Conservation (phyloP, 2,113 vertebrate species). For the Elachura formosa region DNA sequence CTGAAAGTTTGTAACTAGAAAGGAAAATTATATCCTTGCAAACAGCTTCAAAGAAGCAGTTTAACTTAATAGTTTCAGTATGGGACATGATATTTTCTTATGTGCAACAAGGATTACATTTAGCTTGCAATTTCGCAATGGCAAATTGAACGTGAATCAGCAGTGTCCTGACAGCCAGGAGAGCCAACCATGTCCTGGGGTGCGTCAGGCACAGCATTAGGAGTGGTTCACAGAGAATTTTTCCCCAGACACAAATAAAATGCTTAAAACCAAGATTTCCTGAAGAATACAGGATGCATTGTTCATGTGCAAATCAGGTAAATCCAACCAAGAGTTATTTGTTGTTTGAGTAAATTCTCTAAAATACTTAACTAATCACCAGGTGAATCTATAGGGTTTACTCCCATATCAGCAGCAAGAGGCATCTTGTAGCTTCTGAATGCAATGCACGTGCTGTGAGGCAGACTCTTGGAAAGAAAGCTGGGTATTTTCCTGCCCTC, state of each 20-base stretch:
- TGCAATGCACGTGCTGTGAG: neutral
- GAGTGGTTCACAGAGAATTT: neutral
- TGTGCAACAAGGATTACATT: neutral
- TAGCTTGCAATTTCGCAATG: neutral
- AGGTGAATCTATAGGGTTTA: neutral
- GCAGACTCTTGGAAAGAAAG: neutral
- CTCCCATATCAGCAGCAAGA: neutral
- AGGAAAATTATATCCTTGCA: conserved; percentile 76
- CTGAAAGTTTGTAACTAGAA: conserved; percentile 79
- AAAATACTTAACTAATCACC: neutral
- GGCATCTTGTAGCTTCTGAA: neutral
- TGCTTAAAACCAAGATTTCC: neutral
- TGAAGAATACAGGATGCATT: neutral
- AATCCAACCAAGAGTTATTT: neutral
- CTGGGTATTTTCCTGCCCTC: neutral
- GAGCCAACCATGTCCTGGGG: accelerated
- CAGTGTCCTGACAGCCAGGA: neutral
- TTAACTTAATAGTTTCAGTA: neutral
- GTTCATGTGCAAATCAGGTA: neutral
- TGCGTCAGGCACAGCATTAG: neutral
- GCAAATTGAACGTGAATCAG: neutral
- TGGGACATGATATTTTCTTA: neutral
- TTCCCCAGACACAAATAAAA: neutral
- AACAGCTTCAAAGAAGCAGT: conserved; percentile 71
- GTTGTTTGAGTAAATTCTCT: neutral